A percentile compares a stretch with the other conserved stretches of the same genome.
Conservation (phyloP, 2,888 invertebrate species). For the Drosophila borealis region DNA sequence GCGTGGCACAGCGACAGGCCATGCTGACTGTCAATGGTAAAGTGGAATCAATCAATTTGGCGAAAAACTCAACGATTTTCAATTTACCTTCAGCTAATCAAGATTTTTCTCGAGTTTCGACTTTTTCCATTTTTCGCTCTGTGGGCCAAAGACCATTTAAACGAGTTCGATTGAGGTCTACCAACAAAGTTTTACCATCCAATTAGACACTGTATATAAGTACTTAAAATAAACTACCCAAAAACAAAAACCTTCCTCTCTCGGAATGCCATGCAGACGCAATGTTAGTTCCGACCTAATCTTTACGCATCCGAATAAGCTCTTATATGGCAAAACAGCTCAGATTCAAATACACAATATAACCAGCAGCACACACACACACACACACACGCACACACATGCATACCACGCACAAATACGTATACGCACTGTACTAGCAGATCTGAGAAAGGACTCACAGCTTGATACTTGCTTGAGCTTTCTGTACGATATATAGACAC, state of each 20-base stretch:
- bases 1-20: slow-evolving; percentile 86
- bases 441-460: slow-evolving; percentile 46
- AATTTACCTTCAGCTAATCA: slow-evolving; percentile 40
- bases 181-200: slow-evolving; percentile 19
- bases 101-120: slow-evolving; percentile 49
- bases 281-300: slow-evolving; percentile 48
- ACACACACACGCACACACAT: slow-evolving; percentile 44
- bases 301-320: slow-evolving; percentile 28
- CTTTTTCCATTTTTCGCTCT: slow-evolving; percentile 50
- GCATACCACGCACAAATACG: slow-evolving; percentile 14
- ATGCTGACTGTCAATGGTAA: slow-evolving; percentile 87
- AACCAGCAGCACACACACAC: slow-evolving; percentile 59
- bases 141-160: slow-evolving; percentile 50
- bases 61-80: background rate
- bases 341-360: slow-evolving; percentile 45
- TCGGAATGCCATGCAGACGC: slow-evolving; percentile 3
- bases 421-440: slow-evolving; percentile 25
- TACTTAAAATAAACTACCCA: slow-evolving; percentile 1
- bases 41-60: slow-evolving; percentile 3
- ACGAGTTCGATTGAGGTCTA: slow-evolving; percentile 50
- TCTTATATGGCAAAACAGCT: slow-evolving; percentile 38
- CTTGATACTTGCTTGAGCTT: slow-evolving; percentile 58
- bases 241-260: background rate
- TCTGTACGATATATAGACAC: slow-evolving; percentile 11
- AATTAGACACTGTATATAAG: slow-evolving; percentile 38